Percentiles rank a stretch among this genome's conserved stretches.
Conservation (phyloP, 2,797 vertebrate genomes). For the Podarcis siculus region DNA sequence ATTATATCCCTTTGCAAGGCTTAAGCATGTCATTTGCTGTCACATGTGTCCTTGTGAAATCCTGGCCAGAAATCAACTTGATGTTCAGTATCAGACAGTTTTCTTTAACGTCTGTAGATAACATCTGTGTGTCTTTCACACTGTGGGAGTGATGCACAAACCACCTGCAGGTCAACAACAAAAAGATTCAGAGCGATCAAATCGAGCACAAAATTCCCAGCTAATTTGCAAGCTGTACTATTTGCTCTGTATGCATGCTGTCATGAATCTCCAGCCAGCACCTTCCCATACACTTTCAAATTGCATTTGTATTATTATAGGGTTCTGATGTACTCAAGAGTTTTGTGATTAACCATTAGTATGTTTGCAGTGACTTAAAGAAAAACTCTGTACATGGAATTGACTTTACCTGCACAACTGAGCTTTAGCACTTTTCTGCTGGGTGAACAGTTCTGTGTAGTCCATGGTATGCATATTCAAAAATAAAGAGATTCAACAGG, state of each 20-base stretch:
- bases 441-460: background rate
- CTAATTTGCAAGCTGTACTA: conserved; percentile 7
- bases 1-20: conserved; percentile 74
- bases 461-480: background rate
- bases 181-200: conserved; percentile 44
- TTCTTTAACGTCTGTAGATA: conserved; percentile 74
- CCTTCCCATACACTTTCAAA: background rate
- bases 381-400: background rate
- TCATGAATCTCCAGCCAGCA: background rate
- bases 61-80: conserved; percentile 82
- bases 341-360: background rate
- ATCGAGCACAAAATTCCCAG: conserved; percentile 22
- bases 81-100: conserved; percentile 72
- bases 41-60: conserved; percentile 69
- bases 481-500: background rate
- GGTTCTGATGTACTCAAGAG: background rate
- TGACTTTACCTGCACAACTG: background rate
- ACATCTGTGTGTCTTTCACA: conserved; percentile 60
- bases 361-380: background rate
- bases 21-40: conserved; percentile 77
- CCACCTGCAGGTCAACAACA: conserved; percentile 66
- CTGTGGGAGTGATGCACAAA: conserved; percentile 60
- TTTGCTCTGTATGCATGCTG: background rate
- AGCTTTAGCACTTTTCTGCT: background rate
- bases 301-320: background rate